Evolutionary conservation across 2,888 invertebrate species (phyloP).

Genomic region (Resseliella maxima): DNA sequence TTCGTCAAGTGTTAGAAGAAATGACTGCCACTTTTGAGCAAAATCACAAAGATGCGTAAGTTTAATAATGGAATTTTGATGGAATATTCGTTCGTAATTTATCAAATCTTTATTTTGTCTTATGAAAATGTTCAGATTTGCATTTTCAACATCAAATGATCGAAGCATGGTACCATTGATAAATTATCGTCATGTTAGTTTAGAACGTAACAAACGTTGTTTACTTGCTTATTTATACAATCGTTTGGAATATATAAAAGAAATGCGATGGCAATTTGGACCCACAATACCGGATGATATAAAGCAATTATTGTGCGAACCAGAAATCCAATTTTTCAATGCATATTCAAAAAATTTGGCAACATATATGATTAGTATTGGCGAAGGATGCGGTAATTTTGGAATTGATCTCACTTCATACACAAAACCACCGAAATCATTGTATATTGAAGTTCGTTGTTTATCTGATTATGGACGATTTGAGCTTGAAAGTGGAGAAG

Average conservation of each 20-base stretch:
- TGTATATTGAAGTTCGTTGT: conserved; percentile 93
- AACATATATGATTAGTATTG: conserved; percentile 89
- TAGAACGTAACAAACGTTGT: conserved; percentile 91
- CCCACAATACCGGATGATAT: conserved; percentile 89
- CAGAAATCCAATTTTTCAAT: conserved; percentile 89
- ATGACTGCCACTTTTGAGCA: conserved; percentile 85
- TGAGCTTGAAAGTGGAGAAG: conserved; percentile 93
- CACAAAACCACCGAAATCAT: conserved; percentile 89
- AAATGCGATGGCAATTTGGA: conserved; percentile 96
- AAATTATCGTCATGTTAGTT: conserved; percentile 84
- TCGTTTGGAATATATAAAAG: conserved; percentile 81
- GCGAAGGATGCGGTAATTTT: conserved; percentile 75
- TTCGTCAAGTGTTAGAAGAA: conserved; percentile 87
- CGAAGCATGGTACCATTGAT: conserved; percentile 78
- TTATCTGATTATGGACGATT: conserved; percentile 91
- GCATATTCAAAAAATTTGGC: conserved; percentile 88
- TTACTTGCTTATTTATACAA: conserved; percentile 85
- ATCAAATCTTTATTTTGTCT: conserved; percentile 59
- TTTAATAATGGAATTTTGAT: conserved; percentile 61
- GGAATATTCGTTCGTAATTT: background rate
- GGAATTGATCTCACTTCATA: conserved; percentile 85
- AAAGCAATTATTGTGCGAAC: conserved; percentile 79
- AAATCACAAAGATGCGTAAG: conserved; percentile 89
- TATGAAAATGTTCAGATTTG: conserved; percentile 63
- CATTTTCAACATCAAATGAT: conserved; percentile 70